Evolutionary conservation across 2,113 vertebrate genomes (phyloP).

Genomic region (Desmodus rotundus): DNA sequence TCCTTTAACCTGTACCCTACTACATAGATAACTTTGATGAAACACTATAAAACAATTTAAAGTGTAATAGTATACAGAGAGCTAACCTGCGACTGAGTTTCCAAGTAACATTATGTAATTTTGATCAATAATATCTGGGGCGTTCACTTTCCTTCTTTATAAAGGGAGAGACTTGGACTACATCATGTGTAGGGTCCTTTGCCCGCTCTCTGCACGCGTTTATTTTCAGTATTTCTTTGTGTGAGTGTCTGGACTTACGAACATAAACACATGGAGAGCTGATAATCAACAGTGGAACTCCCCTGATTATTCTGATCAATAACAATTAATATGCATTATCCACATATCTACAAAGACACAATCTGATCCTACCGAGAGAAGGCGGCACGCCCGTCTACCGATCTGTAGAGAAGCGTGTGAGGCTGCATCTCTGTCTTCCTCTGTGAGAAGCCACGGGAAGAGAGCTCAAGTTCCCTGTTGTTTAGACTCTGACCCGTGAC

Average conservation of each 20-base stretch:
- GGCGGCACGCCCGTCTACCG: neutral
- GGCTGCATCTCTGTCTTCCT: neutral
- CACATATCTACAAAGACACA: neutral
- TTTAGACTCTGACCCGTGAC: conserved; percentile 62
- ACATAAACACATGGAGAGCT: neutral
- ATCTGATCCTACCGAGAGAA: neutral
- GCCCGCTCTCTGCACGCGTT: neutral
- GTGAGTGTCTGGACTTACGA: neutral
- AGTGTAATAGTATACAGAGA: neutral
- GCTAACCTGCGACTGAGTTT: neutral
- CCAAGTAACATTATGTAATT: neutral
- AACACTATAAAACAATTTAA: neutral
- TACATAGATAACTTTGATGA: neutral
- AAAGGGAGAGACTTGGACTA: neutral
- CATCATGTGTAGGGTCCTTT: neutral
- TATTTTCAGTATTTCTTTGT: neutral
- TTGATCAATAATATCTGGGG: neutral
- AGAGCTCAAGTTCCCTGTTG: conserved; percentile 40
- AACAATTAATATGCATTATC: neutral
- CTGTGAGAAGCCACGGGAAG: neutral
- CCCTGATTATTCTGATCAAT: neutral
- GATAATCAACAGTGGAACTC: neutral
- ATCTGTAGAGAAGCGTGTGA: neutral
- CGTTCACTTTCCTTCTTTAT: neutral
- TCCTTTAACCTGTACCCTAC: neutral